phyloP scores from a whole-genome alignment of 2,888 invertebrate species.

The Thymelicus lineola region DNA sequence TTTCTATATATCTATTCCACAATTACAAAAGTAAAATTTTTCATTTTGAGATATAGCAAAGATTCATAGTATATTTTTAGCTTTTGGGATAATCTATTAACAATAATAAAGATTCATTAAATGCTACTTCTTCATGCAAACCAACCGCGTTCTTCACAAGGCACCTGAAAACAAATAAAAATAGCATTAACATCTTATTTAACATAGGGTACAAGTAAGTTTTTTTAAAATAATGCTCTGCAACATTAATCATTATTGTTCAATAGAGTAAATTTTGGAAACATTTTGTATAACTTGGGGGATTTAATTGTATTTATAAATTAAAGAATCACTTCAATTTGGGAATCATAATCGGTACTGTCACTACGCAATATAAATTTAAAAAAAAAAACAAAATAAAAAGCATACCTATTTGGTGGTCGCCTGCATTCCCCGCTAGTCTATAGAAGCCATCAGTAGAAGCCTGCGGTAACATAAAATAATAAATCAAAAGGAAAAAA shows the following conservation, averaged over 20 bases:
- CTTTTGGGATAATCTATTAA: constrained; percentile 6
- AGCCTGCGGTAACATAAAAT: constrained; percentile 64
- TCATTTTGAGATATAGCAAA: constrained; percentile 1
- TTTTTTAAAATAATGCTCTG: no score
- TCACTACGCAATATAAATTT: no score
- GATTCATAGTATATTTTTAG: constrained; percentile 7
- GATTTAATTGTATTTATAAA: no score
- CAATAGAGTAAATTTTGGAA: no score
- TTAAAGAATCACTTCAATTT: no score
- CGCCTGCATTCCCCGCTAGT: constrained; percentile 44
- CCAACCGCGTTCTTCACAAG: constrained; percentile 40
- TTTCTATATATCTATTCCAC: no score
- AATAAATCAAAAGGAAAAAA: constrained; percentile 42
- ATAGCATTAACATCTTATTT: constrained; percentile 4
- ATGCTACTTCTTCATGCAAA: constrained; percentile 32
- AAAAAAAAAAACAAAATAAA: constrained; percentile 6
- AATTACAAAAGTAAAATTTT: constrained; percentile 1
- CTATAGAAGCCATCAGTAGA: constrained; percentile 57
- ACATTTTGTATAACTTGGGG: no score
- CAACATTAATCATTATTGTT: no score
- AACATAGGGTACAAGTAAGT: background rate
- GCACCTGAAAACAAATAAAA: constrained; percentile 45
- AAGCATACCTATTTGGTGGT: constrained; percentile 49
- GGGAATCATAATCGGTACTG: no score
- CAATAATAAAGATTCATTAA: constrained; percentile 17